Evolutionary conservation across 2,888 invertebrate species (phyloP).

Genomic region (Cerceris ruficornis): DNA sequence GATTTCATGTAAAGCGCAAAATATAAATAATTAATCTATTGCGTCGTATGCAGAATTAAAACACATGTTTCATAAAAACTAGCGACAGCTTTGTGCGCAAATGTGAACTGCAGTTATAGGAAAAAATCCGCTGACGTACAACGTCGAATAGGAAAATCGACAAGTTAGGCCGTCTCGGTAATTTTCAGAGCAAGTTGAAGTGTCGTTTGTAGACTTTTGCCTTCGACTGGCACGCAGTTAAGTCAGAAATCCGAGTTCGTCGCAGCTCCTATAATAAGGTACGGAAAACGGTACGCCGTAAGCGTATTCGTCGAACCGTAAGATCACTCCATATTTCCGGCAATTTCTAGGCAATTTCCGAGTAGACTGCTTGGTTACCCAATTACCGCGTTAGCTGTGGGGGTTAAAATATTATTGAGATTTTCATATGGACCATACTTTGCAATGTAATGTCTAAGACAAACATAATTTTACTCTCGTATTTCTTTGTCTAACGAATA

Average conservation of each 20-base stretch:
- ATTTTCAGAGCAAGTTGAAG: not conserved
- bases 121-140: too few relatives aligned
- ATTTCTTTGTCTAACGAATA: constrained; percentile 45
- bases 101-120: too few relatives aligned
- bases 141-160: not conserved
- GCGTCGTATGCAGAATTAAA: too few relatives aligned
- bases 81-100: too few relatives aligned
- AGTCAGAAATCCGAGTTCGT: constrained; percentile 18
- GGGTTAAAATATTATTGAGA: constrained; percentile 47
- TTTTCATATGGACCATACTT: constrained; percentile 44
- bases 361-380: constrained; percentile 51
- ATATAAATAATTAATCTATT: too few relatives aligned
- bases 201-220: not conserved
- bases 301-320: constrained; percentile 48
- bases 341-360: constrained; percentile 64
- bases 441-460: constrained; percentile 37
- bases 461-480: constrained; percentile 26
- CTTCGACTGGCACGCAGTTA: constrained; percentile 8
- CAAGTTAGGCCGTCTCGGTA: not conserved
- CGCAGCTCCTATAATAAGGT: constrained; percentile 51
- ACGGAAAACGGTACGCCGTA: constrained; percentile 38
- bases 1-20: too few relatives aligned
- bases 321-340: constrained; percentile 60
- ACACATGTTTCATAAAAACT: too few relatives aligned
- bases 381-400: constrained; percentile 44